Base-by-base conservation (phyloP, 2,888 invertebrate genomes). In the Syrista parreyssii region DNA sequence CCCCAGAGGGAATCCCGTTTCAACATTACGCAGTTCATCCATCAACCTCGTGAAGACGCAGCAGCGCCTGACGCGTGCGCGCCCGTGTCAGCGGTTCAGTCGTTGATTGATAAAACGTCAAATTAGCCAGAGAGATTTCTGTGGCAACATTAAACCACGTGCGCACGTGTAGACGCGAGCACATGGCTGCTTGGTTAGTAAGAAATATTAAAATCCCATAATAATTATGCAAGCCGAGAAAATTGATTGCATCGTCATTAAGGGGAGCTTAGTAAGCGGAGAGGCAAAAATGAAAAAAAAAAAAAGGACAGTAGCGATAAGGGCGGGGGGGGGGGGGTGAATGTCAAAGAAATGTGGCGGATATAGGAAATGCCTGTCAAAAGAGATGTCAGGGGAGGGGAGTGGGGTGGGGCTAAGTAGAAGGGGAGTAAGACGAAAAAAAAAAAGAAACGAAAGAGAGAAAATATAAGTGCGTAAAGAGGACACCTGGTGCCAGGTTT, bases 91-190 rank as follows among this genome's bases (percentile, higher is more conserved):
- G 79, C 79, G 80, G 77, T 80, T 80, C 78, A 36, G 78, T 68
- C 55, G 76, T 68, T 90, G 90, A 90, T 90, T 90, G 90, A 90
- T 89, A 90, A 89, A 90, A 90, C 84, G 88, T 89, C 90, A 89
- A 89, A 89, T 89, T 86, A 86, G 86, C 85, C 82, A 81, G 79
- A 84, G 80, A 80, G 85, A 87, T 85, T 89, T 85, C 83, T 81
- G 75, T 82, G 75, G 78, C 73, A 78, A 78, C 71, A 23, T 74
- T 78, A 78, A 73, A 75, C 78, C 75, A 34, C 77, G 34, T 12
- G 75, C 6, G 36, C 40, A 40, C 40, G 40, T 40, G 40, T 15
- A 0, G 40, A 40, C 40, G 40, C n/a, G 15, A 40, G 40, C 40
- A 40, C 40, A 40, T 40, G 40, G 6, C 40, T 2, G 15, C 40